These are phyloP conservation scores for Papilio aristodemus DNA, from an alignment of 1,140 invertebrate species.

Conservation along the genomic window DNA sequence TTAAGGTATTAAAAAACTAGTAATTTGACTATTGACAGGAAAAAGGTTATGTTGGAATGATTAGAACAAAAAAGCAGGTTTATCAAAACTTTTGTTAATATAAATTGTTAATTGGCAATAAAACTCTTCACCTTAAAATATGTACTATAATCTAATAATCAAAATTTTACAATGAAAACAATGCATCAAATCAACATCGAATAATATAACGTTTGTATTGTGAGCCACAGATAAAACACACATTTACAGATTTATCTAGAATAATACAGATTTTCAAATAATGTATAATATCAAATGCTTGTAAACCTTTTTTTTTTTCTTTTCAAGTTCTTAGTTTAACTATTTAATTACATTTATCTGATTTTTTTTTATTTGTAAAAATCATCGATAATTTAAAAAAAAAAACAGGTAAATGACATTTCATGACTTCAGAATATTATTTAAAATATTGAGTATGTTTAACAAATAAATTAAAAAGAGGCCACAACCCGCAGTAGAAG, in stretches of 20 bases:
- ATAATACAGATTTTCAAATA: neutral
- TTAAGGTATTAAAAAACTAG: slow-evolving; percentile 25
- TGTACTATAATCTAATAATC: slow-evolving; percentile 41
- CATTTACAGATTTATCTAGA: slow-evolving; percentile 9
- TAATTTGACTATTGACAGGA: slow-evolving; percentile 45
- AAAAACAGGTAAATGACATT: no score
- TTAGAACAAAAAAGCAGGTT: slow-evolving; percentile 25
- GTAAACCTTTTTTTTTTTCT: no score
- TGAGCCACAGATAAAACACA: slow-evolving; percentile 45
- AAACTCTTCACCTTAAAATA: slow-evolving; percentile 35
- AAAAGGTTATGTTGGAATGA: slow-evolving; percentile 67
- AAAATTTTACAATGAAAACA: slow-evolving; percentile 51
- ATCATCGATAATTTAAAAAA: no score
- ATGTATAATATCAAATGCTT: neutral
- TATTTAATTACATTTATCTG: no score
- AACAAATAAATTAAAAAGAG: no score
- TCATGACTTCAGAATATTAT: no score
- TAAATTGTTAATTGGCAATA: slow-evolving; percentile 31
- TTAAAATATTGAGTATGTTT: no score
- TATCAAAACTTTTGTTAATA: slow-evolving; percentile 32
- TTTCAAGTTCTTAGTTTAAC: no score
- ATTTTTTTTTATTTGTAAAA: no score
- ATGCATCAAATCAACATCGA: slow-evolving; percentile 51
- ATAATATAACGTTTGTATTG: slow-evolving; percentile 50
- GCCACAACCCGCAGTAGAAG: no score